phyloP scores from a whole-genome alignment of 2,797 vertebrate species.

The Loriculus beryllinus region DNA sequence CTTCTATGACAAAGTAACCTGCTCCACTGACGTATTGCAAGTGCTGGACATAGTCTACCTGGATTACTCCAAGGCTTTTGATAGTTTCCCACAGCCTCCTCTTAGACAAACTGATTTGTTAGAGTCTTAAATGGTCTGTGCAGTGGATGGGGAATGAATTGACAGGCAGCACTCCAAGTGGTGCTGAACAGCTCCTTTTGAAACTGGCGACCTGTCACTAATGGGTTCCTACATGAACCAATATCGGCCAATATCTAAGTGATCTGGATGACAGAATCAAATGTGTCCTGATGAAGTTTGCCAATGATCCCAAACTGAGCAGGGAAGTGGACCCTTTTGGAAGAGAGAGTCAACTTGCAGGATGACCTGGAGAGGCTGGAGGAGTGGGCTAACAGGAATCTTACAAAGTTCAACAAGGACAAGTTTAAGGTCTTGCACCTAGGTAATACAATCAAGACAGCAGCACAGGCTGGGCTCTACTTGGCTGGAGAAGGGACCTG shows the following conservation, averaged over 20 bases:
- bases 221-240: no score
- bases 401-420: not conserved
- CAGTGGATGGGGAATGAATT: not conserved
- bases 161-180: not conserved
- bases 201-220: not conserved
- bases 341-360: not conserved
- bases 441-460: not conserved
- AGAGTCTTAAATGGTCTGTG: not conserved
- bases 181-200: not conserved
- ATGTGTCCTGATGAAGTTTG: not conserved
- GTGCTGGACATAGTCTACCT: not conserved
- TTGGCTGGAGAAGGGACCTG: not conserved
- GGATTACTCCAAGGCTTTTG: not conserved
- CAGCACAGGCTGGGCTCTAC: not conserved
- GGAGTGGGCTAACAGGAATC: not conserved
- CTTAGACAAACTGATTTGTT: not conserved
- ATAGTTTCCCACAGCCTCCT: not conserved
- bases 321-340: not conserved
- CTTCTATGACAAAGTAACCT: not conserved
- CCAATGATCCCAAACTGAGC: not conserved
- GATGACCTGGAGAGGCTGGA: not conserved
- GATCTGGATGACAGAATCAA: not conserved
- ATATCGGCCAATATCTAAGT: not conserved
- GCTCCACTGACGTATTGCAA: not conserved
- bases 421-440: not conserved